Percentiles rank a stretch among this genome's conserved stretches.
These are phyloP conservation scores for Rhopalosiphum nymphaeae DNA, from an alignment of 2,888 invertebrate species.

Conservation along the genomic window DNA sequence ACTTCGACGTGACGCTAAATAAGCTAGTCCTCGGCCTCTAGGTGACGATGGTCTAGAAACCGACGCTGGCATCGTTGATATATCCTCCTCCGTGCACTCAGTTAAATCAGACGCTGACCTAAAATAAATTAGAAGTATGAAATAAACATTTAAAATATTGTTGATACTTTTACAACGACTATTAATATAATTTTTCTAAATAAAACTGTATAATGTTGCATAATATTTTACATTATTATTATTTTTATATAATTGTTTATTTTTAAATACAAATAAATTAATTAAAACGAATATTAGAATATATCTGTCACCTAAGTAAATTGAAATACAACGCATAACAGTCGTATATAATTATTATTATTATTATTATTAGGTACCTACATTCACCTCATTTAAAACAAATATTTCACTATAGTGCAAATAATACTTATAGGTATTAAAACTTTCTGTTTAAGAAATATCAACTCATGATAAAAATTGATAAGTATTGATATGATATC, in stretches of 20 bases:
- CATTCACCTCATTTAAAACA: too few relatives aligned
- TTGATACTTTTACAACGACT: neutral
- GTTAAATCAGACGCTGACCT: constrained; percentile 85
- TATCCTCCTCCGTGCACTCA: constrained; percentile 74
- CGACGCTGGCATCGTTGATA: constrained; percentile 74
- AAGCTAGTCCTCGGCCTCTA: constrained; percentile 73
- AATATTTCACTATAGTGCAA: too few relatives aligned
- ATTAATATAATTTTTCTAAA: neutral
- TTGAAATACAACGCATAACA: too few relatives aligned
- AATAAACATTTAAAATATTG: neutral
- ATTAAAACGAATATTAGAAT: too few relatives aligned
- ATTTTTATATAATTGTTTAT: neutral
- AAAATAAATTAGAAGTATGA: constrained; percentile 69
- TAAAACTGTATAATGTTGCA: neutral
- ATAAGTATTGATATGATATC: neutral
- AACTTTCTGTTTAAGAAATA: too few relatives aligned
- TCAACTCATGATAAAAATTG: too few relatives aligned
- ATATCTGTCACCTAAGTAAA: too few relatives aligned
- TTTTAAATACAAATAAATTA: too few relatives aligned
- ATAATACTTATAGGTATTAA: too few relatives aligned
- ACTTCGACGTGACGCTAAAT: constrained; percentile 87
- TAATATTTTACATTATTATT: neutral
- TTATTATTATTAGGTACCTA: too few relatives aligned
- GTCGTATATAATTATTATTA: too few relatives aligned
- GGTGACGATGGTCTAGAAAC: constrained; percentile 73